Evolutionary conservation across 1,140 invertebrate genomes (phyloP).

Genomic region (Lithobius niger): DNA sequence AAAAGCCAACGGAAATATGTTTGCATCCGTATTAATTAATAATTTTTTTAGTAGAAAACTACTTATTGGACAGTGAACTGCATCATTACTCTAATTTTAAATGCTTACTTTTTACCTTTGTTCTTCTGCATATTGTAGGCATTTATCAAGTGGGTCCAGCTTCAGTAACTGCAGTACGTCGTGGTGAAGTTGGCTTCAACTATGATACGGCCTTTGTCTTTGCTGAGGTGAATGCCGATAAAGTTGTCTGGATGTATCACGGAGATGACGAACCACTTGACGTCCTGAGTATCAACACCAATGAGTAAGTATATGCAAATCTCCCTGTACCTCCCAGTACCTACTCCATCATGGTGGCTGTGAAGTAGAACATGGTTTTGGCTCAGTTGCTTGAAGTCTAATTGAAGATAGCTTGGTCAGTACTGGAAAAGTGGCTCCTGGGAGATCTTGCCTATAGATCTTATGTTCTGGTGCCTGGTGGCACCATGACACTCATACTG

Average conservation of each 20-base stretch:
- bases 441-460: too few relatives aligned
- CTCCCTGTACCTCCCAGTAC: too few relatives aligned
- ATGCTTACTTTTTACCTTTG: conserved; percentile 14
- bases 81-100: background rate
- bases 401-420: too few relatives aligned
- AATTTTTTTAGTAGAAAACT: background rate
- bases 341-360: too few relatives aligned
- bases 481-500: too few relatives aligned
- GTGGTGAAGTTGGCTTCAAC: conserved; percentile 60
- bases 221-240: conserved; percentile 74
- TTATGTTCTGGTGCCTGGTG: too few relatives aligned
- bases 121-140: conserved; percentile 14
- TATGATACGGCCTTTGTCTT: conserved; percentile 76
- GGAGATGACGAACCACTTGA: conserved; percentile 67
- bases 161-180: conserved; percentile 55
- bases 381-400: too few relatives aligned
- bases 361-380: too few relatives aligned
- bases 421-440: too few relatives aligned
- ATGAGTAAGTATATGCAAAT: too few relatives aligned
- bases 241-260: conserved; percentile 66
- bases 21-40: too few relatives aligned
- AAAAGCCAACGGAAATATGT: too few relatives aligned
- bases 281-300: conserved; percentile 53
- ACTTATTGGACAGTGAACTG: background rate
- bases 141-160: conserved; percentile 67